A percentile compares a stretch with the other conserved stretches of the same genome.
Evolutionary conservation across 2,888 invertebrate species (phyloP).

Genomic region (Torymus auratus): DNA sequence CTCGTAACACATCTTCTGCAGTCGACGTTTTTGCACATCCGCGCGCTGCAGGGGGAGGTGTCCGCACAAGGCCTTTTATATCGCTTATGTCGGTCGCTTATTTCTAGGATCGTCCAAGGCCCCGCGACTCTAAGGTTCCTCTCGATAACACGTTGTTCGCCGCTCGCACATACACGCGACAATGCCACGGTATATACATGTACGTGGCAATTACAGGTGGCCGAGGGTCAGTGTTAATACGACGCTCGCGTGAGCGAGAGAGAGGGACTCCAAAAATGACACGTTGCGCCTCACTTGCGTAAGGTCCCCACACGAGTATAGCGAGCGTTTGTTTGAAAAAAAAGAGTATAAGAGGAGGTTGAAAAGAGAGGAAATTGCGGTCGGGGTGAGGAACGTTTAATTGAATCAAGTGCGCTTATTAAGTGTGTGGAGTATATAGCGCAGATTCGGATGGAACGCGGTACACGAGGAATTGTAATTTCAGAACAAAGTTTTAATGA

Average conservation of each 20-base stretch:
- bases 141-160: slow-evolving; percentile 34
- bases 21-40: too few species aligned
- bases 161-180: not conserved
- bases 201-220: slow-evolving; percentile 74
- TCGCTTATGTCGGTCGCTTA: not conserved
- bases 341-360: not conserved
- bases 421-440: too few species aligned
- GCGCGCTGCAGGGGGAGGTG: not conserved
- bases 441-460: too few species aligned
- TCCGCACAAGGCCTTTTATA: not conserved
- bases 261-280: slow-evolving; percentile 73
- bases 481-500: too few species aligned
- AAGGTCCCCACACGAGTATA: slow-evolving; percentile 19
- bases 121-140: slow-evolving; percentile 31
- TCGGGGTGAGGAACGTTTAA: too few species aligned
- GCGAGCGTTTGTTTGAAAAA: not conserved
- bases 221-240: slow-evolving; percentile 76
- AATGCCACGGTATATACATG: not conserved
- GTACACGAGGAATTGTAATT: too few species aligned
- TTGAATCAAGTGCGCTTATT: too few species aligned
- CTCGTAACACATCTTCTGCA: too few species aligned
- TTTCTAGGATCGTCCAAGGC: not conserved
- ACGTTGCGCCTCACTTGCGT: slow-evolving; percentile 67
- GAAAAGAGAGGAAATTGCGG: too few species aligned
- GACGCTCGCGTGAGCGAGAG: slow-evolving; percentile 73